A percentile compares a stretch with the other conserved stretches of the same genome.
Conservation (phyloP, 2,797 vertebrate species). For the Premnoplex brunnescens region DNA sequence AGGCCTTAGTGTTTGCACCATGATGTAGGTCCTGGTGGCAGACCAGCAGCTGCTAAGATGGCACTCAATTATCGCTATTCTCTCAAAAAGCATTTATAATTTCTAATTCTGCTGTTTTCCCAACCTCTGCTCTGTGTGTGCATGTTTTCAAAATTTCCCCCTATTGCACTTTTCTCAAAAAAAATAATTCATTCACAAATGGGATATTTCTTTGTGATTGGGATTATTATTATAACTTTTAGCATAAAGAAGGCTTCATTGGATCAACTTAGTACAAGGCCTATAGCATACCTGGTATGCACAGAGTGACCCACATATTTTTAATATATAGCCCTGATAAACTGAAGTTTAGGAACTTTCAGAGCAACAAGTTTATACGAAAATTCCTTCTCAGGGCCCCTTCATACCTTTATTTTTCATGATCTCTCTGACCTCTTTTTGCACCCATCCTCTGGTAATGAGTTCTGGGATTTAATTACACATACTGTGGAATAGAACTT, state of each 20-base stretch:
- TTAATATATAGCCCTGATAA: neutral
- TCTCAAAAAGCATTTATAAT: neutral
- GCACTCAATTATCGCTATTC: neutral
- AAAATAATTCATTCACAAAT: neutral
- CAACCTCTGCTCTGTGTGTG: neutral
- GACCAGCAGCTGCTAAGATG: conserved; percentile 34
- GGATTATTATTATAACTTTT: neutral
- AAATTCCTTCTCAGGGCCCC: neutral
- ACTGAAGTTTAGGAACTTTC: neutral
- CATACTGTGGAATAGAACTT: neutral
- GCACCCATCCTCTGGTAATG: neutral
- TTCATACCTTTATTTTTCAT: neutral
- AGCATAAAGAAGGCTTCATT: neutral
- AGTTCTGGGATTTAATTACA: neutral
- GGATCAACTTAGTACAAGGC: neutral
- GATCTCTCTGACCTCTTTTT: neutral
- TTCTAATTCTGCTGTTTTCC: neutral
- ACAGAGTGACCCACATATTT: neutral
- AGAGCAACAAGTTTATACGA: neutral
- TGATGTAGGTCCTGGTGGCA: conserved; percentile 16
- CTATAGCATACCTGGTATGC: no score
- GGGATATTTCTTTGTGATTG: neutral
- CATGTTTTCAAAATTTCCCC: neutral
- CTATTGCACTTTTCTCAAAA: no score
- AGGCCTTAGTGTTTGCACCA: conserved; percentile 7